These are phyloP conservation scores for Turritopsis dohrnii DNA, from an alignment of 30 jellyfish, hydroid and myxozoan species.

Conservation along the genomic window DNA sequence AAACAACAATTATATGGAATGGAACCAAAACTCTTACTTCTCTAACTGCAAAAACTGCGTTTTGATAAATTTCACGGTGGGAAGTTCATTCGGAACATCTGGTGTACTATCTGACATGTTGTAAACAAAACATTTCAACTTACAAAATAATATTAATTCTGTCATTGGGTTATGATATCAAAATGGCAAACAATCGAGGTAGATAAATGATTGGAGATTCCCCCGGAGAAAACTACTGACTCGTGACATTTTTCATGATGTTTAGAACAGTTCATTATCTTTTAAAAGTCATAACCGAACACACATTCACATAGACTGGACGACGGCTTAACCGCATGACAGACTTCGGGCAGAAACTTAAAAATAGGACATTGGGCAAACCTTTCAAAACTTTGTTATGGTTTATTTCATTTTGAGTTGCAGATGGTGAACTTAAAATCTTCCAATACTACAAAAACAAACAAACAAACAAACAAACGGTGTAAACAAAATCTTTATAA, in stretches of 20 bases:
- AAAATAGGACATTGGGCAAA: neutral
- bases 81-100: neutral
- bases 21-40: neutral
- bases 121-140: no score
- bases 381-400: neutral
- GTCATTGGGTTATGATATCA: no score
- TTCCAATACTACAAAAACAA: neutral
- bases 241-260: neutral
- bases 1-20: no score
- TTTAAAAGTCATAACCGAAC: no score
- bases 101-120: neutral
- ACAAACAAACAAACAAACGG: neutral
- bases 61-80: neutral
- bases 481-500: no score
- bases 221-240: neutral
- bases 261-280: neutral
- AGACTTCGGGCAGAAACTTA: neutral
- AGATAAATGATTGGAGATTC: neutral
- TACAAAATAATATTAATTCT: no score
- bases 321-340: neutral
- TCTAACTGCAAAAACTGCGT: neutral
- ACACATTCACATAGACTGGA: no score
- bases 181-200: no score
- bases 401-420: neutral
- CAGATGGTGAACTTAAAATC: neutral